Base-by-base conservation (phyloP, 1,140 invertebrate genomes). In the Rhyacophila brunnea region DNA sequence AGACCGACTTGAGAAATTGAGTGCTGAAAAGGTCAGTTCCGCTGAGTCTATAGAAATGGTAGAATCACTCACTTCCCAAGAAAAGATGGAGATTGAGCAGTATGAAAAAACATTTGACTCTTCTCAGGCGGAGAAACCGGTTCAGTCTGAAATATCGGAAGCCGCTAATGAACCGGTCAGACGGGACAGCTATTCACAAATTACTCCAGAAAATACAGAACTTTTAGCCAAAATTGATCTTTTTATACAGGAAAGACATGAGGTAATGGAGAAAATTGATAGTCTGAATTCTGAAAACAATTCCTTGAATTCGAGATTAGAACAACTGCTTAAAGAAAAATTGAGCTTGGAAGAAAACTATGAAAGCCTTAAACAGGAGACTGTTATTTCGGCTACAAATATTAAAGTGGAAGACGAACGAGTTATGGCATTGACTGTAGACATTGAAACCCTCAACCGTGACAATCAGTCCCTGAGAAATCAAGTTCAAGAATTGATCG, bases 1-100 rank as follows among this genome's bases (percentile, higher is more conserved):
- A 34, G 84, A 86, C 65, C 84, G 84, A 72, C 68, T 87, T 42
- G 84, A 86, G 64, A 87, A 87, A 69, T 67, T 86, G 14, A 85
- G 83, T 69, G 77, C 81, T 34, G 82, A 84, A 72, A 85, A 86
- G 67, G 84, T 85, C 0, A 81, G 80, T 62, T 86, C 84, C 5
- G 85, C 84, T 10, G 85, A 87, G 70, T 86, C 84, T 38, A 87
- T 87, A 34, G 85, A 87, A 72, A 86, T 87, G 48, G 84, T 87
- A 4, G 85, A 86, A 61, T 80, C 81, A 4, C 75, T 85, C 54
- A 85, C 83, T 38, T 81, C 82, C 54, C 83, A 85, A 72, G 83
- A 85, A 61, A 84, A 84, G 68, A 60, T 82, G 63, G 75, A 82
- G 68, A 71, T 81, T 23, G 81, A 82, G 63, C 75, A 80, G 65